Evolutionary conservation across 2,797 vertebrate species (phyloP), one percentile per base, ranked within the genome.

Genomic region (Gila robusta): DNA sequence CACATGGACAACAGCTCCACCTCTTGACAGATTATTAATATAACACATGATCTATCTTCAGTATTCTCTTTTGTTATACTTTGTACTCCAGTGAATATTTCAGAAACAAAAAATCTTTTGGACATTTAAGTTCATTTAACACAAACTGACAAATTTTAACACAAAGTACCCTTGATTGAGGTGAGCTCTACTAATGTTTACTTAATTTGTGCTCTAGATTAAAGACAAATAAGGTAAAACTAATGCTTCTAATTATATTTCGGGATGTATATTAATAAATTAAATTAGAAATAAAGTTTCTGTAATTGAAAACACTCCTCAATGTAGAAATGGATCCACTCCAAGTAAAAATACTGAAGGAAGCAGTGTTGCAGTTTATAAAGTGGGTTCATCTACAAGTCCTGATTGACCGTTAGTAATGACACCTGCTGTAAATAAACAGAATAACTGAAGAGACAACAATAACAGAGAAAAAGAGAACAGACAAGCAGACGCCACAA

Each of bases 1-100:
- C 10, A 37, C 9, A 21, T 69, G 59, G 73, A 69, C 82, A 78
- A 84, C 82, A 77, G 59, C 23, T 37, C 82, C 82, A 77, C 49
- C 82, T 77, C 47, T 54, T 84, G 82, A 54, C 41, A 37, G 5
- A 67, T 37, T n/a, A n/a, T 67, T 52, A 28, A 66, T 19, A 67
- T 28, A 77, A 35, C 56, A 64, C 37, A 56, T 1, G 2, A 56
- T 44, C n/a, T 73, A 52, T 21, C n/a, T 73, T 32, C 47, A 56
- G 6, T 9, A 9, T 39, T 78, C 6, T 2, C 2, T 76, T 66
- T 52, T 32, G 41, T 32, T 76, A 54, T 19, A 49, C 16, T 32
- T 74, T 52, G 26, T 76, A 56, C 49, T 14, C 26, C 12, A 32
- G 69, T 76, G 28, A 32, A 52, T 54, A 7, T 76, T 76, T 28